A percentile compares a stretch with the other conserved stretches of the same genome.
These are phyloP conservation scores for Protaetia brevitarsis DNA, from an alignment of 1,140 invertebrate genomes.

Conservation along the genomic window DNA sequence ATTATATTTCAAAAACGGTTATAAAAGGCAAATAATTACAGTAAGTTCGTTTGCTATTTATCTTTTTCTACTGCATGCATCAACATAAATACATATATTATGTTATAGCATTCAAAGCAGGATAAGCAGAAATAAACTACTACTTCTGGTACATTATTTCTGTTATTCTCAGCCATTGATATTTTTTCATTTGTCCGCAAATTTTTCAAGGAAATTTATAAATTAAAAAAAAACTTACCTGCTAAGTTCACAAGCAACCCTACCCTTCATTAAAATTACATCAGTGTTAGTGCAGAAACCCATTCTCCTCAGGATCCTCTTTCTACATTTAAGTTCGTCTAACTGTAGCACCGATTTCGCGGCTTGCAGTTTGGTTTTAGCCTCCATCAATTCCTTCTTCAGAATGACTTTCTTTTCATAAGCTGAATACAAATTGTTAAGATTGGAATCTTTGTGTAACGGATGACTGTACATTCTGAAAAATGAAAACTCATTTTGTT, in stretches of 20 bases:
- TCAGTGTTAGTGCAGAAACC: constrained; percentile 91
- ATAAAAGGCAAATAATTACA: no score
- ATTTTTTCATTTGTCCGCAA: no score
- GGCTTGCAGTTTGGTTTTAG: constrained; percentile 76
- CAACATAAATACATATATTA: no score
- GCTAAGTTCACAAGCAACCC: constrained; percentile 97
- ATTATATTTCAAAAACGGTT: no score
- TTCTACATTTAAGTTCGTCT: constrained; percentile 95
- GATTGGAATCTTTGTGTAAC: constrained; percentile 71
- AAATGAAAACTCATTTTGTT: constrained; percentile 28
- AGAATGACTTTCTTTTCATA: constrained; percentile 76
- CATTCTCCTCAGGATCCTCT: constrained; percentile 86
- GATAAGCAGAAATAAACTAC: no score
- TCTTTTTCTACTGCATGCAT: no score
- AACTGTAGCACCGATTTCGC: constrained; percentile 93
- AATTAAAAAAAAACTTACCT: no score
- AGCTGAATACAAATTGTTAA: constrained; percentile 67
- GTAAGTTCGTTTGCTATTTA: no score
- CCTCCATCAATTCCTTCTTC: constrained; percentile 58
- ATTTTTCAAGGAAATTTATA: no score
- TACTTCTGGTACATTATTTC: no score
- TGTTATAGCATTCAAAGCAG: no score
- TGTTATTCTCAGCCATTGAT: no score
- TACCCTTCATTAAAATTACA: constrained; percentile 96
- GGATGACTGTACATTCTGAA: constrained; percentile 75